These are phyloP conservation scores for Echinarachnius parma DNA, from an alignment of 53 echinoderm and acorn worm genomes.

Conservation along the genomic window DNA sequence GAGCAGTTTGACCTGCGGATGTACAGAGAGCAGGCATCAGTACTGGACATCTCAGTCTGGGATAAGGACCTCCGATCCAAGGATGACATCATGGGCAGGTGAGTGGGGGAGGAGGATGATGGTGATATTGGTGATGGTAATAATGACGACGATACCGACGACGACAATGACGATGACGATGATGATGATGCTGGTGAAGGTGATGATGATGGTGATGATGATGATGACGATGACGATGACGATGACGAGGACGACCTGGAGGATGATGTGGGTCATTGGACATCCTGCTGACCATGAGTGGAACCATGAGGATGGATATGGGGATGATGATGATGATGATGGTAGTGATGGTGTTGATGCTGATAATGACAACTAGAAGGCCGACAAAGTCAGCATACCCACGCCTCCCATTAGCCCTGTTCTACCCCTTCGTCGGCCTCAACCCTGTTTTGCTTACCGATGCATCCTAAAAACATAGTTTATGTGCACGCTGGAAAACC, in stretches of 20 bases:
- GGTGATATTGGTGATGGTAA: not conserved
- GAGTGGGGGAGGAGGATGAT: not conserved
- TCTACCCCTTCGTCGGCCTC: no score
- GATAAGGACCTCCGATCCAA: slow-evolving; percentile 96
- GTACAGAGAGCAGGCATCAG: slow-evolving; percentile 81
- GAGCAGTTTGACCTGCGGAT: slow-evolving; percentile 96
- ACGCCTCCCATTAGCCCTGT: no score
- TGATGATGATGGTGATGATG: not conserved
- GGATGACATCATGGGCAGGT: slow-evolving; percentile 99
- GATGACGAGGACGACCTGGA: no score
- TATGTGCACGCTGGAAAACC: no score
- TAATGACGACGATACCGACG: not conserved
- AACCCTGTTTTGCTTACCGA: no score
- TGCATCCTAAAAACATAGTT: no score
- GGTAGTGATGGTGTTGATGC: not conserved
- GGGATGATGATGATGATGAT: not conserved
- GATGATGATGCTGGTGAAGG: not conserved
- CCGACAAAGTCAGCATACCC: not conserved
- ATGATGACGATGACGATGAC: no score
- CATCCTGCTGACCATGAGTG: slow-evolving; percentile 88
- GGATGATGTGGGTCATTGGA: slow-evolving; percentile 78
- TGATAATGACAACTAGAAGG: not conserved
- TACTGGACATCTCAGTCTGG: slow-evolving; percentile 90
- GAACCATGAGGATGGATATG: slow-evolving; percentile 90
- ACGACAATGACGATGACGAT: not conserved